These are phyloP conservation scores for Rhinolophus ferrumequinum DNA, from an alignment of 2,113 vertebrate genomes.

Conservation along the genomic window DNA sequence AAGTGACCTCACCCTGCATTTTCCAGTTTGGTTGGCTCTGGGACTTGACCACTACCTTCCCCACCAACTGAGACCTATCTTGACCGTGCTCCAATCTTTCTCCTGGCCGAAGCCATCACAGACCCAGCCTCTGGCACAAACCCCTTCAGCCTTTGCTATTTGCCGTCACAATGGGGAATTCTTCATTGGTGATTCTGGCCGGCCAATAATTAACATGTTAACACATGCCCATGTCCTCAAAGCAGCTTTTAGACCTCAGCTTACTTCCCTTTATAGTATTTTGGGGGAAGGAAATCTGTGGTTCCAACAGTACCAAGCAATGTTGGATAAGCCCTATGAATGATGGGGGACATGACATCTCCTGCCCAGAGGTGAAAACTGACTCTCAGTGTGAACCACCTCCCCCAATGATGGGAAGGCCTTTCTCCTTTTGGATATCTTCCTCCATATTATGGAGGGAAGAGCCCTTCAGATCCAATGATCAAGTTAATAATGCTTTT, in stretches of 20 bases:
- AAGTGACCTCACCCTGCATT: background rate
- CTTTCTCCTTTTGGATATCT: background rate
- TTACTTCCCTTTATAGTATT: background rate
- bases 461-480: background rate
- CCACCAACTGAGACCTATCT: accelerated
- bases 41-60: too few relatives aligned
- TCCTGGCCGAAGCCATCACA: background rate
- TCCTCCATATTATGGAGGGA: background rate
- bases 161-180: background rate
- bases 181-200: background rate
- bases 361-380: background rate
- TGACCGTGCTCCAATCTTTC: background rate
- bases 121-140: background rate
- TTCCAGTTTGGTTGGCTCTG: background rate
- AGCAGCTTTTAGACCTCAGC: background rate
- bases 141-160: background rate
- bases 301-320: background rate
- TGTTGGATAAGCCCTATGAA: background rate
- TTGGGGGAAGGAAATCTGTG: background rate
- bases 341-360: background rate
- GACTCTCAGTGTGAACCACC: background rate
- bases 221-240: background rate
- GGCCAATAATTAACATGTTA: background rate
- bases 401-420: background rate
- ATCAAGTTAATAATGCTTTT: background rate